Conservation (phyloP, 2,888 invertebrate species). For the Agonum fuliginosum region DNA sequence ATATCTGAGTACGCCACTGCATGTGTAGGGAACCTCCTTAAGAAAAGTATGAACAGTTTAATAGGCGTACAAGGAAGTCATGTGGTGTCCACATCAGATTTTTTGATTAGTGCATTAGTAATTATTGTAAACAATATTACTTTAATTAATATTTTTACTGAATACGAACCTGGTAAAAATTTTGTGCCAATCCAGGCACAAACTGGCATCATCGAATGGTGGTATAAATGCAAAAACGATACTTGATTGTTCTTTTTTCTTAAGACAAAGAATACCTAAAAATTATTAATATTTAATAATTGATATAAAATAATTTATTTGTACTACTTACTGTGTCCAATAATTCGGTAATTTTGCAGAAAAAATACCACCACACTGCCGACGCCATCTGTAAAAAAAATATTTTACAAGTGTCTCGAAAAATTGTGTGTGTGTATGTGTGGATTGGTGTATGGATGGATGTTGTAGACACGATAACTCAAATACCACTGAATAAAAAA, state of each 20-base stretch:
- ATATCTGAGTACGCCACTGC: too few species aligned
- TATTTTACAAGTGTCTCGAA: background rate
- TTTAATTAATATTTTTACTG: background rate
- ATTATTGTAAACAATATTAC: background rate
- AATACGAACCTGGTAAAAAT: conserved; percentile 73
- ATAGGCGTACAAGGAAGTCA: too few species aligned
- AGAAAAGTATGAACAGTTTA: too few species aligned
- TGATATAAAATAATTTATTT: background rate
- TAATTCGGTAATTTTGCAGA: conserved; percentile 76
- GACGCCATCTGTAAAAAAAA: conserved; percentile 70
- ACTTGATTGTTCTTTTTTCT: conserved; percentile 82
- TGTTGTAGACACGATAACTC: too few species aligned
- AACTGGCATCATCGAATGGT: conserved; percentile 78
- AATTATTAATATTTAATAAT: background rate
- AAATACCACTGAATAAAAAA: too few species aligned
- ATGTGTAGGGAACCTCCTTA: too few species aligned
- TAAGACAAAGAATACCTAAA: conserved; percentile 78
- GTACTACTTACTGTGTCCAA: conserved; percentile 73
- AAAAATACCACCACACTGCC: conserved; percentile 74
- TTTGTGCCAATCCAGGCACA: conserved; percentile 75
- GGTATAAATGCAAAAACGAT: conserved; percentile 81
- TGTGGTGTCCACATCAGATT: background rate
- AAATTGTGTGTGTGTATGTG: background rate
- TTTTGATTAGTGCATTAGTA: background rate
- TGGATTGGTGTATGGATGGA: too few species aligned